Evolutionary conservation across 2,113 vertebrate genomes (phyloP).

Genomic region (Cryptomyrus ogoouensis): DNA sequence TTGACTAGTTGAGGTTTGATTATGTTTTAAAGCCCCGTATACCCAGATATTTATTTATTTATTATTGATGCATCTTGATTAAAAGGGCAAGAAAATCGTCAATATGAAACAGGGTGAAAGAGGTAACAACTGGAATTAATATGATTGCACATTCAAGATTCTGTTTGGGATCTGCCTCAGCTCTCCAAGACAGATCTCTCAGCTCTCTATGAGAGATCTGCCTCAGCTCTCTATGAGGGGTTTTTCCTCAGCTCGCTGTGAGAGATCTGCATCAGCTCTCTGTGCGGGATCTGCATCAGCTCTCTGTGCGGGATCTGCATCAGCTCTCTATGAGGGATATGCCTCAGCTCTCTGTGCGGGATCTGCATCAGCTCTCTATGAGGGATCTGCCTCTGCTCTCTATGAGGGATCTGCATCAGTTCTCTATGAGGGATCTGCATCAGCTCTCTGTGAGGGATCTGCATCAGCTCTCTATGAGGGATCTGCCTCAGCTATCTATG

Average conservation of each 20-base stretch:
- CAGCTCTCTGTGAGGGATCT: too few relatives aligned
- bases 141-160: neutral
- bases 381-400: too few relatives aligned
- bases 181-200: too few relatives aligned
- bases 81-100: neutral
- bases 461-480: neutral
- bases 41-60: neutral
- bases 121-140: neutral
- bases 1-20: neutral
- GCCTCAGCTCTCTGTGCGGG: neutral
- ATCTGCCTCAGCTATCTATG: too few relatives aligned
- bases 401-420: too few relatives aligned
- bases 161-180: neutral
- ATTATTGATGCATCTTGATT: neutral
- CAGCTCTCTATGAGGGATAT: too few relatives aligned
- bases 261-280: neutral
- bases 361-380: too few relatives aligned
- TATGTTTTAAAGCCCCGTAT: neutral
- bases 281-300: too few relatives aligned
- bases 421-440: too few relatives aligned
- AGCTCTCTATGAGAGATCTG: too few relatives aligned
- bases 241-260: too few relatives aligned
- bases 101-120: neutral
- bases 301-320: too few relatives aligned
- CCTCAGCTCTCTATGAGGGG: neutral